Percentiles rank a stretch among this genome's conserved stretches.
Conservation (phyloP, 2,113 vertebrate species). For the Tenebrosternarchus preto region DNA sequence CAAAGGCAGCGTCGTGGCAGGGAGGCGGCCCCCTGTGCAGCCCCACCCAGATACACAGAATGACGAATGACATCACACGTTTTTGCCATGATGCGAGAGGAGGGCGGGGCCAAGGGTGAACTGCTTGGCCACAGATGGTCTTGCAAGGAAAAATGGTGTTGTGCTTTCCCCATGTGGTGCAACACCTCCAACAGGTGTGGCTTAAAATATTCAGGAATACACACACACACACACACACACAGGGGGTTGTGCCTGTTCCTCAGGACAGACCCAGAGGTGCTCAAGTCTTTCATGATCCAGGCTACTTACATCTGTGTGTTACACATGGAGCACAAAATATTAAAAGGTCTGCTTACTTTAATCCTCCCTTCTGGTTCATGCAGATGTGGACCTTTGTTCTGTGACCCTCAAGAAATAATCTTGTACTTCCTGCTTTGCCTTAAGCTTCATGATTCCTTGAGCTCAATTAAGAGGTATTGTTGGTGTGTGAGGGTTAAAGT, state of each 20-base stretch:
- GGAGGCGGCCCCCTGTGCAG: slow-evolving; percentile 34
- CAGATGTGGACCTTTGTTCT: slow-evolving; percentile 68
- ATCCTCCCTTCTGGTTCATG: slow-evolving; percentile 74
- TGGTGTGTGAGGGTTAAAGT: slow-evolving; percentile 52
- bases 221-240: slow-evolving; percentile 41
- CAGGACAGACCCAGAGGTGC: slow-evolving; percentile 70
- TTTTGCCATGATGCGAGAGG: slow-evolving; percentile 18
- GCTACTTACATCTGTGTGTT: slow-evolving; percentile 75
- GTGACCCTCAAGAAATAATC: slow-evolving; percentile 73
- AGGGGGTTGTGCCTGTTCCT: slow-evolving; percentile 50
- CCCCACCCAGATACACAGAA: slow-evolving; percentile 14
- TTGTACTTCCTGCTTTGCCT: slow-evolving; percentile 67
- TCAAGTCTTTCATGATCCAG: slow-evolving; percentile 74
- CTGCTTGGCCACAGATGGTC: neutral
- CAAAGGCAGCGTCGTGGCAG: slow-evolving; percentile 13
- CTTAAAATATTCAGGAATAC: slow-evolving; percentile 28
- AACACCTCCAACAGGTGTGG: slow-evolving; percentile 20
- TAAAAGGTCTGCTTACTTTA: slow-evolving; percentile 77
- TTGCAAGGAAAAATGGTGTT: neutral
- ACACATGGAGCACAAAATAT: slow-evolving; percentile 73
- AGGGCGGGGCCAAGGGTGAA: neutral
- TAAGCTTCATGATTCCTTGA: slow-evolving; percentile 67
- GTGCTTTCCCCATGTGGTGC: neutral
- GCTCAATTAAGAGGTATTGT: slow-evolving; percentile 73
- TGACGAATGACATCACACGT: slow-evolving; percentile 19